phyloP scores from a whole-genome alignment of 2,113 vertebrate species.

The Zosterops pallidus region DNA sequence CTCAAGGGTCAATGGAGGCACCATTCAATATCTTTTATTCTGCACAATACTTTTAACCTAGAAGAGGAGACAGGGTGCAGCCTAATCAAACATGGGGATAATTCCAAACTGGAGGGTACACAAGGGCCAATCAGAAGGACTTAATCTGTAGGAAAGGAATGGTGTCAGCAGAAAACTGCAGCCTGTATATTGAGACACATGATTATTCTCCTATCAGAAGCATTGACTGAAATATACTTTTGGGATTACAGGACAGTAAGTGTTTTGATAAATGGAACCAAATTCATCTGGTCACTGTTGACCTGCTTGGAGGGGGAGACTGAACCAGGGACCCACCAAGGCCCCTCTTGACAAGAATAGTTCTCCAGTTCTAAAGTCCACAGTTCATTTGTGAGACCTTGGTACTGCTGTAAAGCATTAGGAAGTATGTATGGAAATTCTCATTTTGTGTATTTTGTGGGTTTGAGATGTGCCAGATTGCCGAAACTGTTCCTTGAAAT shows the following conservation, averaged over 20 bases:
- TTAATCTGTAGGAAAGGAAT: background rate
- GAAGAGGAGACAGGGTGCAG: background rate
- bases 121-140: background rate
- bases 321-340: accelerated
- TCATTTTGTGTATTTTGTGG: background rate
- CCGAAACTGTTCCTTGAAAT: background rate
- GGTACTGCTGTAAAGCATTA: background rate
- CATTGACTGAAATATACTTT: background rate
- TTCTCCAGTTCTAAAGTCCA: background rate
- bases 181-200: background rate
- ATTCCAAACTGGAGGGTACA: background rate
- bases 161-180: background rate
- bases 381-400: background rate
- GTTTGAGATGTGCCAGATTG: background rate
- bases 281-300: background rate
- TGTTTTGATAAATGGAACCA: background rate
- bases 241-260: background rate
- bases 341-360: background rate
- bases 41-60: background rate
- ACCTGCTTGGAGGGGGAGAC: background rate
- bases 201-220: background rate
- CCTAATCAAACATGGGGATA: background rate
- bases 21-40: background rate
- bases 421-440: background rate
- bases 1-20: background rate